phyloP scores from a whole-genome alignment of 2,113 vertebrate species.

The Callospermophilus lateralis region DNA sequence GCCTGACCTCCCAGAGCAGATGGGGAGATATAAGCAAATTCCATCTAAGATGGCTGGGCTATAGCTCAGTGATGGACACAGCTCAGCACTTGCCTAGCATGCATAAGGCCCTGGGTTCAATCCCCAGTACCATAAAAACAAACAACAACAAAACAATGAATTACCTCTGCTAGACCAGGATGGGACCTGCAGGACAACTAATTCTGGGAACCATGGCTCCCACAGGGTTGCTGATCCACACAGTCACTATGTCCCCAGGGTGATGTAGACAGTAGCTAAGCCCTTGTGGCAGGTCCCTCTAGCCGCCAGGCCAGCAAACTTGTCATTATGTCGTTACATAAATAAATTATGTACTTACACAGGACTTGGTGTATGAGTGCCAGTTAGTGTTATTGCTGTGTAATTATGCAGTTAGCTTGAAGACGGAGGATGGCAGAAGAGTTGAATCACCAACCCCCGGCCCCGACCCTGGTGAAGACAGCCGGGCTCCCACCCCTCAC shows the following conservation, averaged over 20 bases:
- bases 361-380: conserved; percentile 72
- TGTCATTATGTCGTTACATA: conserved; percentile 77
- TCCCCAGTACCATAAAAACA: too few relatives aligned
- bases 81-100: too few relatives aligned
- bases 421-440: conserved; percentile 48
- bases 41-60: not conserved
- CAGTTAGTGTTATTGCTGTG: conserved; percentile 71
- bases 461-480: not conserved
- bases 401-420: conserved; percentile 78
- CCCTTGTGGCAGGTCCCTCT: conserved; percentile 29
- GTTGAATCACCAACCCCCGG: conserved; percentile 5
- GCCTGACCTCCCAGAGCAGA: not conserved
- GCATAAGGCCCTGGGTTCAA: too few relatives aligned
- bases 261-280: conserved; percentile 23
- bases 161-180: not conserved
- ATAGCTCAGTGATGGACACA: too few relatives aligned
- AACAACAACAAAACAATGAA: too few relatives aligned
- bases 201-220: not conserved
- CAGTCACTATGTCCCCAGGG: not conserved
- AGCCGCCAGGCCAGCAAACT: conserved; percentile 65
- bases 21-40: not conserved
- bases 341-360: conserved; percentile 79
- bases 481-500: conserved; percentile 16
- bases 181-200: not conserved
- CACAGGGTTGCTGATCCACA: not conserved